Conservation (phyloP, 1,140 invertebrate species). For the Heliothis virescens region DNA sequence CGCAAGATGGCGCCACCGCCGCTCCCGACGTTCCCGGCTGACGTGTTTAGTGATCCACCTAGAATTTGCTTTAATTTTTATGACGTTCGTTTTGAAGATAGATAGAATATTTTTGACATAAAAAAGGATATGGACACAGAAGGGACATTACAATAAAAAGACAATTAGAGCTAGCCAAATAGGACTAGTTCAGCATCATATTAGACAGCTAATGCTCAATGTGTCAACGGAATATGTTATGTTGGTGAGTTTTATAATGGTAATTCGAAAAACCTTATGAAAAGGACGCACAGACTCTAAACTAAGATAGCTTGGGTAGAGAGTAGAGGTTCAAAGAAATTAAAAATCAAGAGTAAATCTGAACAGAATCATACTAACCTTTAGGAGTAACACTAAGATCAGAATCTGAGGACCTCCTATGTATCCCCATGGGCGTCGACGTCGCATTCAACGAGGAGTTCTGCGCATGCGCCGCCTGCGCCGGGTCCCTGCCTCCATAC, state of each 20-base stretch:
- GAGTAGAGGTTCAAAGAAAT: too few relatives aligned
- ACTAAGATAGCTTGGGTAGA: too few relatives aligned
- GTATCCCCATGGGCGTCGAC: conserved; percentile 87
- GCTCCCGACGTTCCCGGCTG: conserved; percentile 68
- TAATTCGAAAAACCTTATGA: too few relatives aligned
- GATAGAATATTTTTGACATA: too few relatives aligned
- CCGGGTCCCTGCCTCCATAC: conserved; percentile 73
- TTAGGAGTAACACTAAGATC: conserved; percentile 97
- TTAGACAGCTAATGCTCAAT: too few relatives aligned
- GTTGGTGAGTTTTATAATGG: too few relatives aligned
- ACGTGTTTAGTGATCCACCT: conserved; percentile 90
- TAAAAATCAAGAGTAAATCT: background rate
- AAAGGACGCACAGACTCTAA: too few relatives aligned
- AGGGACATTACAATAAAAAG: too few relatives aligned
- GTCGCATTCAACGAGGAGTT: conserved; percentile 68
- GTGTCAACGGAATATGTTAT: too few relatives aligned
- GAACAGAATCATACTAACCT: conserved; percentile 87
- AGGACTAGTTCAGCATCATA: too few relatives aligned
- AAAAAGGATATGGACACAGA: too few relatives aligned
- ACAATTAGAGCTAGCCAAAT: background rate
- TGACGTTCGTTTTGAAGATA: background rate
- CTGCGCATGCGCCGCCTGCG: conserved; percentile 40
- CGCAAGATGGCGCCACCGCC: conserved; percentile 86
- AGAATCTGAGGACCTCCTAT: conserved; percentile 95
- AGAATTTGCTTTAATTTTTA: conserved; percentile 32